phyloP scores from a whole-genome alignment of 1,140 invertebrate species.

The Aphis gossypii region DNA sequence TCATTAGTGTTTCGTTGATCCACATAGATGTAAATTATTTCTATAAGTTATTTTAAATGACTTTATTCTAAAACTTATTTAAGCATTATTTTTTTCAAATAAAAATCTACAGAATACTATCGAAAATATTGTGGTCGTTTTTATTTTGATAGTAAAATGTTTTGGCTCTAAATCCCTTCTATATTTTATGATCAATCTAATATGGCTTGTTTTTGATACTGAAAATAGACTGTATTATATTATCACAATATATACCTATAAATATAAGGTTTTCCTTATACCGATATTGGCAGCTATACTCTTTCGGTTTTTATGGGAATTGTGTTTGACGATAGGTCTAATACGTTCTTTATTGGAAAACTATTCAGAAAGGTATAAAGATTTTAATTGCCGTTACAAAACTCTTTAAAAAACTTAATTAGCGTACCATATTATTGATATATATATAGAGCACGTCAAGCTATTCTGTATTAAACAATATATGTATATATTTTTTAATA shows the following conservation, averaged over 20 bases:
- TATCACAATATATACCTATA: too few species aligned
- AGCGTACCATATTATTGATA: background rate
- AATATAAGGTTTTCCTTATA: too few species aligned
- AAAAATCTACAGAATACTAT: background rate
- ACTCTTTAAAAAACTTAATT: constrained; percentile 11
- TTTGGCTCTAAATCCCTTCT: background rate
- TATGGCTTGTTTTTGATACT: background rate
- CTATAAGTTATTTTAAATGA: background rate
- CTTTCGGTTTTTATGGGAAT: background rate
- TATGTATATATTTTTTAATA: background rate
- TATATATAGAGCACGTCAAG: background rate
- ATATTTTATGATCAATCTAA: background rate
- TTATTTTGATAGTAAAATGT: constrained; percentile 3
- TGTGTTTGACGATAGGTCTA: background rate
- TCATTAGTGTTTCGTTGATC: background rate
- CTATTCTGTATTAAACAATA: background rate
- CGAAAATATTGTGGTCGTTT: background rate
- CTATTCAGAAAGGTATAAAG: background rate
- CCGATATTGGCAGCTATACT: too few species aligned
- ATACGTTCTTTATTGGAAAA: background rate
- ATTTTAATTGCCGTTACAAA: background rate
- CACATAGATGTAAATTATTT: background rate
- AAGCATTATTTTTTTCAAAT: background rate
- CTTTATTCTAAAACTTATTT: background rate
- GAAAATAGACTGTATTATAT: background rate